Conservation (phyloP, 2,797 vertebrate genomes). For the Anomalospiza imberbis region DNA sequence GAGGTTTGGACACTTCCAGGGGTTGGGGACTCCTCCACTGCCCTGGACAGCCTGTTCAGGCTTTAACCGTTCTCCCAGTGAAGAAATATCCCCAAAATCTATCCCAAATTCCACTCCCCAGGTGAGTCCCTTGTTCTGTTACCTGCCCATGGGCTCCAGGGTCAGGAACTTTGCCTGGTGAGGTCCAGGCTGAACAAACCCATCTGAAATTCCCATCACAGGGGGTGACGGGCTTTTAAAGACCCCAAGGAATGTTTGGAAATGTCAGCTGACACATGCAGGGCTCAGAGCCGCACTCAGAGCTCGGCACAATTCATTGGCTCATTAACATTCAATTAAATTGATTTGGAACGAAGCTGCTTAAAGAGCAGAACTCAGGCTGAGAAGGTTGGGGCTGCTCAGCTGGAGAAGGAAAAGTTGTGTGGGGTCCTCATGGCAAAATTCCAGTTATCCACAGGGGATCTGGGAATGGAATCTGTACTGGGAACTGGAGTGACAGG, state of each 20-base stretch:
- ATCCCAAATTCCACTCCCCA: background rate
- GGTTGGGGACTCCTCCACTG: background rate
- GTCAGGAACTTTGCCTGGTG: fast-evolving
- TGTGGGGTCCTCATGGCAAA: background rate
- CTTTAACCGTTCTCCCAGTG: too few relatives aligned
- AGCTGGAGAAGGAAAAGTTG: background rate
- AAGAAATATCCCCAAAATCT: background rate
- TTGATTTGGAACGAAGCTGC: background rate
- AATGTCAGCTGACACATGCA: background rate
- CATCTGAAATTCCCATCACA: background rate
- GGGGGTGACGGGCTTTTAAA: background rate
- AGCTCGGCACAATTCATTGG: background rate
- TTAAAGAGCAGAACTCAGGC: background rate
- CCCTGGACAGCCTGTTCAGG: background rate
- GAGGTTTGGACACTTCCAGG: background rate
- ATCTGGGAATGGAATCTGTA: background rate
- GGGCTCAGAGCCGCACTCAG: background rate
- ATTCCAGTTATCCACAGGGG: too few relatives aligned
- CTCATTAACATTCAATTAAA: background rate
- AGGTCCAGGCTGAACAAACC: background rate
- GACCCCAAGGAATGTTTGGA: background rate
- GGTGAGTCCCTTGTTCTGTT: background rate
- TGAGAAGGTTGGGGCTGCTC: background rate
- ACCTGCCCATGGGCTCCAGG: background rate
- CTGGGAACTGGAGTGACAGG: background rate